A percentile compares a stretch with the other conserved stretches of the same genome.
Evolutionary conservation across 2,888 invertebrate species (phyloP).

Genomic region (Andrena trimmerana): DNA sequence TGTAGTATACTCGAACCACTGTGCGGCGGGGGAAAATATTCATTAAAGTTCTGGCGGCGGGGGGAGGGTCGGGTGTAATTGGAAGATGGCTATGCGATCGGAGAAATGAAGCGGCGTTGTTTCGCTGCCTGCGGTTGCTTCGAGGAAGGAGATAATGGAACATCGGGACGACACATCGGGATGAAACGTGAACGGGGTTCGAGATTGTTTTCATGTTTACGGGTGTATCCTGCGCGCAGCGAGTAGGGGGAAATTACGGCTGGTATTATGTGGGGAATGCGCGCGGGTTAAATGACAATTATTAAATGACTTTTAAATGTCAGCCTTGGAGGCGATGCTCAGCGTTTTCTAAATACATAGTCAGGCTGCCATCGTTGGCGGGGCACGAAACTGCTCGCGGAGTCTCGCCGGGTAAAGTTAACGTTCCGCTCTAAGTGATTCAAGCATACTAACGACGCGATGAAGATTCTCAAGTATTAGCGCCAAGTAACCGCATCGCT

Average conservation of each 20-base stretch:
- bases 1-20: too few relatives aligned
- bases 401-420: neutral
- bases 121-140: conserved; percentile 52
- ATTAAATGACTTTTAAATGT: conserved; percentile 57
- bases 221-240: conserved; percentile 1
- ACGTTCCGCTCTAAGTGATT: neutral
- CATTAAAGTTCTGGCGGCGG: conserved; percentile 26
- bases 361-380: neutral
- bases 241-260: neutral
- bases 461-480: conserved; percentile 3
- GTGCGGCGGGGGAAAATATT: conserved; percentile 30
- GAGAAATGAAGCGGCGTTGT: conserved; percentile 47
- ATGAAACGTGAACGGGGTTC: conserved; percentile 51
- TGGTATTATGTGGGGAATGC: conserved; percentile 20
- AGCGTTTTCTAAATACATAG: conserved; percentile 2
- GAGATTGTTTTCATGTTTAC: conserved; percentile 47
- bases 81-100: conserved; percentile 42
- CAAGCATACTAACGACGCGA: neutral
- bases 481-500: neutral
- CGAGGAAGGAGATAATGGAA: conserved; percentile 59
- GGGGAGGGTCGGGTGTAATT: conserved; percentile 26
- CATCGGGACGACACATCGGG: conserved; percentile 57
- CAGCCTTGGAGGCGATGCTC: conserved; percentile 9
- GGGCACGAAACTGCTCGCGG: neutral
- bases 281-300: conserved; percentile 50